phyloP scores from a whole-genome alignment of 2,797 vertebrate genomes.

The Thaleichthys pacificus region DNA sequence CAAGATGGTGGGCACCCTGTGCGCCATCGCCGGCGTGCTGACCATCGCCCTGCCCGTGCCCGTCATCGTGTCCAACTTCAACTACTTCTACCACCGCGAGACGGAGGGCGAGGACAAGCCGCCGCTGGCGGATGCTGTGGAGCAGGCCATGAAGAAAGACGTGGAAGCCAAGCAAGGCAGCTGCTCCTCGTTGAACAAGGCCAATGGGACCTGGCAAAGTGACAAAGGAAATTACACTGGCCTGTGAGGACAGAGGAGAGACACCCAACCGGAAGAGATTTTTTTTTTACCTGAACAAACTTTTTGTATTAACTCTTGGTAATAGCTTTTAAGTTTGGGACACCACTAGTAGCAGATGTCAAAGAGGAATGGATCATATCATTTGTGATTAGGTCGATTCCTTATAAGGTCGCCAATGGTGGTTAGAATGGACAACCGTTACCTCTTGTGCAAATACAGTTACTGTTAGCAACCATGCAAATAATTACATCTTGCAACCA shows the following conservation, averaged over 20 bases:
- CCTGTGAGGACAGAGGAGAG: background rate
- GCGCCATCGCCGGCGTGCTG: constrained; percentile 79
- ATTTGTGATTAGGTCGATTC: background rate
- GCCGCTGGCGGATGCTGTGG: constrained; percentile 61
- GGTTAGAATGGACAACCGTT: background rate
- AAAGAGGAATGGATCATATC: background rate
- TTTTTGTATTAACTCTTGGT: too few relatives aligned
- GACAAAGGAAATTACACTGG: constrained; percentile 63
- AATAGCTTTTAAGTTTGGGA: background rate
- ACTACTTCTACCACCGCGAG: constrained; percentile 84
- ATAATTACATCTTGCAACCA: background rate
- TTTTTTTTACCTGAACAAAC: too few relatives aligned
- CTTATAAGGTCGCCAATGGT: background rate
- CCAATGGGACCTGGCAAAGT: constrained; percentile 71
- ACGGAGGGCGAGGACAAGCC: constrained; percentile 67
- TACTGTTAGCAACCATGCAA: background rate
- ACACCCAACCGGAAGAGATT: too few relatives aligned
- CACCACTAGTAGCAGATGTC: background rate
- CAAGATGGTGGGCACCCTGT: constrained; percentile 80
- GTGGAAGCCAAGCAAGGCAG: constrained; percentile 68
- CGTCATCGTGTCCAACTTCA: constrained; percentile 86
- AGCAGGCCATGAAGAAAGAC: constrained; percentile 32
- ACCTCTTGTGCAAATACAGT: background rate
- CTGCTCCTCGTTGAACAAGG: constrained; percentile 78
- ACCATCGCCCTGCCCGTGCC: constrained; percentile 84